phyloP scores from a whole-genome alignment of 2,888 invertebrate species.

The Drosophila mimica region DNA sequence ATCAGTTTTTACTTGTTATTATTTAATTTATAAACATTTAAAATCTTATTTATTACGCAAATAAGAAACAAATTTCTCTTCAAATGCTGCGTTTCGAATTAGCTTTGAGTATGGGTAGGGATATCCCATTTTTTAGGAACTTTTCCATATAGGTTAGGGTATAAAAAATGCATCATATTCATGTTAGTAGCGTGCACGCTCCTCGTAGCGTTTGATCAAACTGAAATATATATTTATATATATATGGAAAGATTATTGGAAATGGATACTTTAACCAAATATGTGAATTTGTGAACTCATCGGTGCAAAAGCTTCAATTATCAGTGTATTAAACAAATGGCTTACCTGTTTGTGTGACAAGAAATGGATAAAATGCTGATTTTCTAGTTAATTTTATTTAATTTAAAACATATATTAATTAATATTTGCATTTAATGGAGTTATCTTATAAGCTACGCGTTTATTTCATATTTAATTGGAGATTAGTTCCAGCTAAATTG shows the following conservation, averaged over 20 bases:
- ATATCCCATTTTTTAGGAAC: background rate
- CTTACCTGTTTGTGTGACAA: conserved; percentile 25
- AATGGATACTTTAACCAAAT: background rate
- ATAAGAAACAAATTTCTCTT: background rate
- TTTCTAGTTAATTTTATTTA: conserved; percentile 23
- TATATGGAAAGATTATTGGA: background rate
- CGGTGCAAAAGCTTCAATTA: background rate
- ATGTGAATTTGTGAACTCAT: conserved; percentile 9
- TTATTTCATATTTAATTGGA: conserved; percentile 8
- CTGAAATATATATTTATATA: conserved; percentile 60
- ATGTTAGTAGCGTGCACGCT: conserved; percentile 61
- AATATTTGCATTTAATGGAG: conserved; percentile 6
- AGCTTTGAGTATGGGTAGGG: background rate
- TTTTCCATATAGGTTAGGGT: background rate
- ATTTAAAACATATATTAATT: background rate
- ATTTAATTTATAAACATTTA: conserved; percentile 11
- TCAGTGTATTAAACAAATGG: background rate
- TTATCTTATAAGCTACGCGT: conserved; percentile 14
- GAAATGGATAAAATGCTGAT: background rate
- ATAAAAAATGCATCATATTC: conserved; percentile 7
- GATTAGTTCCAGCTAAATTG: conserved; percentile 4
- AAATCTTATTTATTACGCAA: background rate
- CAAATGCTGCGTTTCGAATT: background rate
- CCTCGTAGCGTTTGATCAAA: conserved; percentile 57
- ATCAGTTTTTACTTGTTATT: conserved; percentile 6